phyloP scores from a whole-genome alignment of 2,797 vertebrate species.

The Poliocrania exsul region DNA sequence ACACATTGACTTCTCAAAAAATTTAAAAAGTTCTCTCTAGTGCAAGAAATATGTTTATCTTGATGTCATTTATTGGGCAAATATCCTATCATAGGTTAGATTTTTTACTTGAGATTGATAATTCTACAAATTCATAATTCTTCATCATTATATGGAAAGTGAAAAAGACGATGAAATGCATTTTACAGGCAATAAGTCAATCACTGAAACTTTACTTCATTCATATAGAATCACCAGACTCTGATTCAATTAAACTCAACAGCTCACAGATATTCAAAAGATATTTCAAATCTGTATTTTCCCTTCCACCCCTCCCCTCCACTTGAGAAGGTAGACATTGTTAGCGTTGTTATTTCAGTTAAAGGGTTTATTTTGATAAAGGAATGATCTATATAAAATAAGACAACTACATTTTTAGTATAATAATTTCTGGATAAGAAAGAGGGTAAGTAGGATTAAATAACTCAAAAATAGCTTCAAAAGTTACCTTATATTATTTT shows the following conservation, averaged over 20 bases:
- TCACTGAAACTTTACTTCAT: not conserved
- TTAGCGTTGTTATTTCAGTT: not conserved
- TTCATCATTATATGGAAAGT: not conserved
- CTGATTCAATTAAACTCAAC: not conserved
- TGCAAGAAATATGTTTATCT: not conserved
- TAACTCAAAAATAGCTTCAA: not conserved
- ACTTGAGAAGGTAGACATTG: not conserved
- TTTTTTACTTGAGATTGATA: not conserved
- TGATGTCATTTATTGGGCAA: not conserved
- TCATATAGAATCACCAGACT: not conserved
- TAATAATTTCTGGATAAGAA: not conserved
- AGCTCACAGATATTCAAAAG: not conserved
- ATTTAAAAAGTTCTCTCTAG: not conserved
- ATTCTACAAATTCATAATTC: not conserved
- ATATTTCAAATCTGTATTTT: not conserved
- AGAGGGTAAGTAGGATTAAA: not conserved
- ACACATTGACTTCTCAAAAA: not conserved
- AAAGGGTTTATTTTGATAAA: not conserved
- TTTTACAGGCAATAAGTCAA: not conserved
- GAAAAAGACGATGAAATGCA: not conserved
- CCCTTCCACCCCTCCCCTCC: accelerated
- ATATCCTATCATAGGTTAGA: not conserved
- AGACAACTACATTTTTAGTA: accelerated
- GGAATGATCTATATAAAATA: not conserved
- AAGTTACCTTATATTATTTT: not conserved